A percentile compares a stretch with the other conserved stretches of the same genome.
These are phyloP conservation scores for Mugil cephalus DNA, from an alignment of 2,113 vertebrate genomes.

Conservation along the genomic window DNA sequence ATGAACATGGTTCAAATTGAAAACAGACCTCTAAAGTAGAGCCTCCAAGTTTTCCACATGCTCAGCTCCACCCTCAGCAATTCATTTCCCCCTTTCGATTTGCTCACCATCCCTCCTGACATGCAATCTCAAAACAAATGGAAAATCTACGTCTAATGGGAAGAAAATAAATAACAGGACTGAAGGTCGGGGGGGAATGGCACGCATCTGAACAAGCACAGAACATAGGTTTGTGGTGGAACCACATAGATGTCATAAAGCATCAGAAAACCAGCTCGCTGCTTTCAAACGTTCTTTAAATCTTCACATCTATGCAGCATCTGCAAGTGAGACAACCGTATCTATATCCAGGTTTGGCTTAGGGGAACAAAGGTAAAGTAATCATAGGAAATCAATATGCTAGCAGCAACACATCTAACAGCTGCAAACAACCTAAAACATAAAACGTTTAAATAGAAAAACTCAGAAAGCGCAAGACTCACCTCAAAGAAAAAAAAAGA, in stretches of 20 bases:
- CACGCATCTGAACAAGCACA: constrained; percentile 17
- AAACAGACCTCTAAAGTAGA: constrained; percentile 76
- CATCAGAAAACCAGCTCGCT: neutral
- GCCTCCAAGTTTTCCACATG: constrained; percentile 58
- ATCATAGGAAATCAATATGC: constrained; percentile 36
- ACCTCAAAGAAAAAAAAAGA: constrained; percentile 66
- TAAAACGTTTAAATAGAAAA: constrained; percentile 4
- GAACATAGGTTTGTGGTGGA: neutral
- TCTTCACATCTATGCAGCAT: constrained; percentile 11
- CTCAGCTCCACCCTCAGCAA: constrained; percentile 66
- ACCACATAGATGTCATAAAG: constrained; percentile 10
- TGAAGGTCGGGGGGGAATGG: constrained; percentile 16
- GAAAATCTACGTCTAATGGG: constrained; percentile 51
- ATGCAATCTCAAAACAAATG: constrained; percentile 61
- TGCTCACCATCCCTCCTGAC: constrained; percentile 46
- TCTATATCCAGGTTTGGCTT: constrained; percentile 22
- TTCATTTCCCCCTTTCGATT: constrained; percentile 48
- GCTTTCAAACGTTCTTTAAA: constrained; percentile 24
- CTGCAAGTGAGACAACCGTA: constrained; percentile 27
- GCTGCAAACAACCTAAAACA: constrained; percentile 7
- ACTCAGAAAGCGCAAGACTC: constrained; percentile 66
- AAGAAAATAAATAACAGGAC: constrained; percentile 38
- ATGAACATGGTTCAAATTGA: constrained; percentile 79
- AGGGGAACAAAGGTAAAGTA: constrained; percentile 37
- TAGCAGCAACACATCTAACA: constrained; percentile 48